Conservation (phyloP, 30 jellyfish, hydroid and myxozoan species). For the Thelohanellus kitauei region DNA sequence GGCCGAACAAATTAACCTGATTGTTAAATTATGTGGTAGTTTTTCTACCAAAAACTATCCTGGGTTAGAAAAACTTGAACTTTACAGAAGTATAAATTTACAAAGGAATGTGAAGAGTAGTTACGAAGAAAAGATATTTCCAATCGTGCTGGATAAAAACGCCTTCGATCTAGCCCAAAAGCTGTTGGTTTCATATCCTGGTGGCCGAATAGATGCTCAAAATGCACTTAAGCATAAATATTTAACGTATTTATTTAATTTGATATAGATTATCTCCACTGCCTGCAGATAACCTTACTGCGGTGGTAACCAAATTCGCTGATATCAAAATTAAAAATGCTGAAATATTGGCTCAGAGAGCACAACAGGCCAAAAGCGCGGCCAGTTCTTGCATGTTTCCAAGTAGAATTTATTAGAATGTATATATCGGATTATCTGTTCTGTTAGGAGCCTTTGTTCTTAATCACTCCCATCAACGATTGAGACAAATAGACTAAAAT, state of each 20-base stretch:
- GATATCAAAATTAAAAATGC: too few species aligned
- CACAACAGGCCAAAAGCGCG: too few species aligned
- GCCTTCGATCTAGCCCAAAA: slow-evolving; percentile 66
- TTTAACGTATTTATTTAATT: slow-evolving; percentile 55
- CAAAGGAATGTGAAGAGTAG: slow-evolving; percentile 26
- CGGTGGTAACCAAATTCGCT: too few species aligned
- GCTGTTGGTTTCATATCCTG: slow-evolving; percentile 43
- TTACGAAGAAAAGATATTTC: slow-evolving; percentile 35
- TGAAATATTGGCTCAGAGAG: too few species aligned
- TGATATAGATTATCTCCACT: too few species aligned
- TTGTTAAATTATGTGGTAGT: slow-evolving; percentile 55
- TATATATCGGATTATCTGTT: too few species aligned
- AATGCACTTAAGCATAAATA: slow-evolving; percentile 78
- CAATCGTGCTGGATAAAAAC: slow-evolving; percentile 27
- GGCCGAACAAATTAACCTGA: slow-evolving; percentile 34
- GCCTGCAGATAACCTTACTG: too few species aligned
- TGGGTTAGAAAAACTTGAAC: slow-evolving; percentile 33
- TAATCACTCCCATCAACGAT: too few species aligned
- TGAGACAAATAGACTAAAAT: too few species aligned
- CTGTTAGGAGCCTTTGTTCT: too few species aligned
- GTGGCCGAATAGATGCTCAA: slow-evolving; percentile 53
- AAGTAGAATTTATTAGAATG: too few species aligned
- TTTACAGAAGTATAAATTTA: slow-evolving; percentile 31
- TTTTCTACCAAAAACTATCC: slow-evolving; percentile 54
- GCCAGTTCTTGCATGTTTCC: too few species aligned